Percentiles rank a stretch among this genome's conserved stretches.
phyloP scores from a whole-genome alignment of 2,797 vertebrate genomes.

The Leucoraja ocellata region DNA sequence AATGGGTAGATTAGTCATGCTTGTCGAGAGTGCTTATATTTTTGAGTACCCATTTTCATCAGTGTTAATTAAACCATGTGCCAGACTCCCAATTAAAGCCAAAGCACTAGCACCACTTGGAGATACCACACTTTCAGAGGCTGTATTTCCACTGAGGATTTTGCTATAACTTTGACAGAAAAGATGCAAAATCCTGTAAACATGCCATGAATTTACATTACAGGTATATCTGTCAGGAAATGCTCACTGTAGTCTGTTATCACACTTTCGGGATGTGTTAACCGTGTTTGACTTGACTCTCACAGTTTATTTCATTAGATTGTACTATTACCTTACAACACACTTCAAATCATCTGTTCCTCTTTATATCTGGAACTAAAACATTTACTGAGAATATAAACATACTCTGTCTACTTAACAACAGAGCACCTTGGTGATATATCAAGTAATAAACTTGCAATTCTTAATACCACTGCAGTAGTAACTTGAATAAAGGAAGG shows the following conservation, averaged over 20 bases:
- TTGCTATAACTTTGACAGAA: not conserved
- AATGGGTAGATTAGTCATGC: too few relatives aligned
- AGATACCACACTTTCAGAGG: not conserved
- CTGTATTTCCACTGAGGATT: not conserved
- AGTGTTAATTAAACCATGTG: not conserved
- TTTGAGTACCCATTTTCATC: not conserved
- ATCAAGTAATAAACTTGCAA: not conserved
- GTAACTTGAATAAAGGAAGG: not conserved
- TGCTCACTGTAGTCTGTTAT: too few relatives aligned
- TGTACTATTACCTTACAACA: not conserved
- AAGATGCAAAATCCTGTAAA: not conserved
- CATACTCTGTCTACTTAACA: not conserved
- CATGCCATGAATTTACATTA: not conserved
- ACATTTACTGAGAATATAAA: constrained; percentile 10
- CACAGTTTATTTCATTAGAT: constrained; percentile 25
- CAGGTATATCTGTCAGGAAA: not conserved
- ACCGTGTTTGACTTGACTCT: not conserved
- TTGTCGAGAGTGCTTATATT: too few relatives aligned
- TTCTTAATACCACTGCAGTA: not conserved
- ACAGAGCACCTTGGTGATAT: constrained; percentile 14
- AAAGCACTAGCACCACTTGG: not conserved
- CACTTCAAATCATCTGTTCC: constrained; percentile 8
- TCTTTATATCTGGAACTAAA: not conserved
- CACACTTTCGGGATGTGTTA: not conserved
- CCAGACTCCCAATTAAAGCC: not conserved